Evolutionary conservation across 2,888 invertebrate species (phyloP), one percentile per base, ranked within the genome.

Genomic region (Dasypolia templi): DNA sequence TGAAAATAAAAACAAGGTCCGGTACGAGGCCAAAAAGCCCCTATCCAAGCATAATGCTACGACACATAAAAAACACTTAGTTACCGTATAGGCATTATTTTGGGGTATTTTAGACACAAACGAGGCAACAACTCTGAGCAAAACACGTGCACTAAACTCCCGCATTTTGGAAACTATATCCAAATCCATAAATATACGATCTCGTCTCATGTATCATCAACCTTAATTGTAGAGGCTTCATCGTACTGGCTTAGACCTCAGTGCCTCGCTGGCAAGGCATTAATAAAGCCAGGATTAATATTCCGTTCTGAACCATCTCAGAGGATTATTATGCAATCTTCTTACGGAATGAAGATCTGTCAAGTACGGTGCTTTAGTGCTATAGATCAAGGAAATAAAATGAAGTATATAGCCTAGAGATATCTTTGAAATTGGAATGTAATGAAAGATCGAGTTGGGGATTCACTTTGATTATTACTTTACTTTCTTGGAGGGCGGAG

Each of bases 241-340:
- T 72, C 65, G 61, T 56, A 58, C 58, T 58, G 65, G 86, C 81
- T 87, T 74, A 85, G 70, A 73, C 59, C 77, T 66, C 77, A 12
- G 78, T 55, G 77, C 64, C 67, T 68, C 72, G 75, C 86, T 83
- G 75, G 75, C 75, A 74, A 70, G 76, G 81, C 81, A 87, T 78
- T 86, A 81, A 81, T 87, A 80, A 85, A 83, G 81, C 69, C 70
- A 46, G 65, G 86, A 87, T 86, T 86, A 86, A 86, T 86, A 86
- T 87, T 86, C 87, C 55, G 75, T 75, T 69, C 78, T 74, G 78
- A 81, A 75, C 78, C 63, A 83, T 85, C 87, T 79, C 72, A 59
- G 75, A 75, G 78, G 85, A 87, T 85, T 87, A 87, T 19, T 63
- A 26, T 69, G 71, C 77, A 87, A 86, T 75, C 86, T 81, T 78